Base-by-base conservation (phyloP, 2,797 vertebrate species). In the Sebastes diaconus region DNA sequence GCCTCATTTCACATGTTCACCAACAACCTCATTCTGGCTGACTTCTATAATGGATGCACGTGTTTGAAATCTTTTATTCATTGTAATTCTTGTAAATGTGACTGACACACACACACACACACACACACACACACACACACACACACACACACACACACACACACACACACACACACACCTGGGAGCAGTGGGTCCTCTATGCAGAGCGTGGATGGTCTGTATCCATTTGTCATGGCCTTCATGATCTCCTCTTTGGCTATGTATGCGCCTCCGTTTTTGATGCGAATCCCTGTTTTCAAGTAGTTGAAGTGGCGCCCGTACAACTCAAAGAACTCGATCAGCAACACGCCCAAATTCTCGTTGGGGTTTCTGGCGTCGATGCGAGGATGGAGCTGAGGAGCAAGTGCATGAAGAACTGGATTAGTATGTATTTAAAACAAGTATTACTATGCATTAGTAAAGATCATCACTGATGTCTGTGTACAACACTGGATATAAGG, bases 271-370 rank as follows among this genome's bases (percentile, higher is more conserved):
- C 98, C 98, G 66, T 98, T 97, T 95, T 97, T 97, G 90, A 99
- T 98, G 88, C 98, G 96, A 89, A 99, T 99, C 88, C 97, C 98
- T 70, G 98, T 99, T 95, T 99, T 99, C 95, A 99, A 94, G 96
- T 99, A 99, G 95, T 99, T 99, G 95, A 99, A 99, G 94, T 99
- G 97, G 89, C 98, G 97, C 79, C 98, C 98, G 52, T 99, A 99
- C 72, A 99, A 93, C 95, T 99, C 98, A 84, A 99, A 99, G 94
- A 99, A 99, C 94, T 99, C 98, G 61, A 99, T 98, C 57, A 99
- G 96, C 94, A 99, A 95, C 94, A 98, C 96, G 71, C 98, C 98
- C 89, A 99, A 95, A 92, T 99, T 99, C 91, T 97, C 97, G 75
- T 96, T 97, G 77, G 97, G 96, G 92, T 96, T 97, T 77, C 96